Conservation (phyloP, 2,113 vertebrate species). For the Ictalurus punctatus region DNA sequence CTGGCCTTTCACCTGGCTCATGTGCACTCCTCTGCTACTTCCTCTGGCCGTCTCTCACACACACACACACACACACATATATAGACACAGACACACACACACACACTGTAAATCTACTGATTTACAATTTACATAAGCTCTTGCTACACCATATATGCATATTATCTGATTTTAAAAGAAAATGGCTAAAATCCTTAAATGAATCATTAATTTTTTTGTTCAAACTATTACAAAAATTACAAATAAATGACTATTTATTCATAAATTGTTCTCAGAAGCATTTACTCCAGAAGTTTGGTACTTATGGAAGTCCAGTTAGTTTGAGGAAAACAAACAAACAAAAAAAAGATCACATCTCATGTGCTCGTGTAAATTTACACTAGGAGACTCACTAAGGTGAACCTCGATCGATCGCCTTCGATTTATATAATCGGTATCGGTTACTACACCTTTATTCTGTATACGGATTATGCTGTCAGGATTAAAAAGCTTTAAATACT, state of each 20-base stretch:
- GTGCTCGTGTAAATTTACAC: background rate
- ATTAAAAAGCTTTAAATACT: background rate
- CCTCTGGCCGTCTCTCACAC: background rate
- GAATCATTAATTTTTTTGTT: background rate
- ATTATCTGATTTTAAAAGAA: background rate
- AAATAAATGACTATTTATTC: background rate
- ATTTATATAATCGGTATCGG: background rate
- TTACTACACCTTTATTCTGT: background rate
- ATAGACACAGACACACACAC: no score
- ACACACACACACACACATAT: no score
- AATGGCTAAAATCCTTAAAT: conserved; percentile 18
- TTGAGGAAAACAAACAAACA: background rate
- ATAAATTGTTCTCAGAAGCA: background rate
- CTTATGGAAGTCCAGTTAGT: background rate
- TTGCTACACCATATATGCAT: background rate
- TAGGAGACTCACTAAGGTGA: background rate
- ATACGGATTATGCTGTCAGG: background rate
- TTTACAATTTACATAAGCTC: background rate
- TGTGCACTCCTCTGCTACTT: background rate
- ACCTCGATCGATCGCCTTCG: background rate
- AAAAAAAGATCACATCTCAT: background rate
- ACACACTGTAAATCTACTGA: background rate
- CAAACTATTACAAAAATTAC: no score
- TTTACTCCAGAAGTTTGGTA: background rate
- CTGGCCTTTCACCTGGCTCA: conserved; percentile 37